Evolutionary conservation across 1,140 invertebrate genomes (phyloP), one percentile per base, ranked within the genome.

Genomic region (Lordiphosa clarofinis): DNA sequence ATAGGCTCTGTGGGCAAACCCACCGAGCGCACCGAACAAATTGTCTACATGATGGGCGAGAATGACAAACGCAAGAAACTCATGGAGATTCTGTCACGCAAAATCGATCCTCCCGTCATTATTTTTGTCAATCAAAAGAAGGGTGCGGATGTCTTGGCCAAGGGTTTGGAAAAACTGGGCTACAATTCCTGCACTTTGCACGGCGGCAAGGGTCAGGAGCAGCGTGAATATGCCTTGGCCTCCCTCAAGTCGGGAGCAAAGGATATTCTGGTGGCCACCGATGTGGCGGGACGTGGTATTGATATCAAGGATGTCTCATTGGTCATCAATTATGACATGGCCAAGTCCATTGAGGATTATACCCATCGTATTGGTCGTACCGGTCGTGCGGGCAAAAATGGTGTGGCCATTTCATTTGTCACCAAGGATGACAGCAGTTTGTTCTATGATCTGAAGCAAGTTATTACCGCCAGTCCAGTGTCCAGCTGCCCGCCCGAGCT

Each of bases 121-220:
- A 99, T 99, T 79, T 99, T 99, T 87, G 99, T 99, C 66, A 99
- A 99, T 90, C 98, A 99, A 90, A 99, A 99, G 93, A 99, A 99
- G 90, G 98, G 98, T 64, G 99, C 98, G 1, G 99, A 99, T 91
- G 95, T 99, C 0, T 90, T 99, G 88, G 98, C 98, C 33, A 98
- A 98, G 90, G 96, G 97, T 39, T 90, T 99, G 75, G 97, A 99
- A 89, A 99, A 99, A 91, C 92, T 99, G 70, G 97, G 97, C 89
- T 98, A 96, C 91, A 99, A 97, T 90, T 96, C 98, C 1, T 97
- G 96, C 88, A 99, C 98, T 6, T 90, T 99, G 54, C 99, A 99
- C 88, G 99, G 99, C 91, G 99, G 99, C 78, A 99, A 99, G 93
- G 98, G 98, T 0, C 99, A 99, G 91, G 99, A 99, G 90, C 98